These are phyloP conservation scores for Plebejus anna DNA, from an alignment of 2,888 invertebrate species.

Conservation along the genomic window DNA sequence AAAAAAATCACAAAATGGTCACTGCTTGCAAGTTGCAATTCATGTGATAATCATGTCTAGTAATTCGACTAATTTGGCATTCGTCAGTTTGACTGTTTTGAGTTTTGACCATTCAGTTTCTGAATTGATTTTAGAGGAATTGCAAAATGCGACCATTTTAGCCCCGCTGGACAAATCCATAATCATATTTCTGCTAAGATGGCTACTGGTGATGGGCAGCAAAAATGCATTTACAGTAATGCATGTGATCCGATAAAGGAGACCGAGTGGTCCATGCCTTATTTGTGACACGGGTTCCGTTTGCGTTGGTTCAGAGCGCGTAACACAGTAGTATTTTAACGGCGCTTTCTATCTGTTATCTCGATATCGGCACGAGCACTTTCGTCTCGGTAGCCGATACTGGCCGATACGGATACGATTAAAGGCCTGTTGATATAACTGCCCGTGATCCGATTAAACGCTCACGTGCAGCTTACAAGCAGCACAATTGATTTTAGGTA, in stretches of 20 bases:
- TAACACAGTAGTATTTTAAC: slow-evolving; percentile 69
- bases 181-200: background rate
- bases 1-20: no score
- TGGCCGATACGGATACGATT: slow-evolving; percentile 52
- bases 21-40: no score
- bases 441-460: slow-evolving; percentile 57
- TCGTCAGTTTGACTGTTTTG: no score
- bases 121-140: no score
- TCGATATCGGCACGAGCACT: slow-evolving; percentile 55
- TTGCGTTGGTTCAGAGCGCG: slow-evolving; percentile 61
- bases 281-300: slow-evolving; percentile 49
- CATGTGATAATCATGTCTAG: no score
- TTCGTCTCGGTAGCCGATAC: slow-evolving; percentile 60
- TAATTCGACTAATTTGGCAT: no score
- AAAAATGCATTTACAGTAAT: slow-evolving; percentile 26
- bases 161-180: background rate
- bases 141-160: no score
- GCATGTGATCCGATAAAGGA: slow-evolving; percentile 18
- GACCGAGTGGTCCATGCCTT: slow-evolving; percentile 43
- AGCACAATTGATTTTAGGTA: slow-evolving; percentile 38
- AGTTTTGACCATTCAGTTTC: no score
- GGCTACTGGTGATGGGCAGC: background rate
- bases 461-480: slow-evolving; percentile 42
- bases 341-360: slow-evolving; percentile 73
- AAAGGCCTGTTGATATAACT: slow-evolving; percentile 44